These are phyloP conservation scores for Phalloptychus januarius DNA, from an alignment of 2,797 vertebrate species.

Conservation along the genomic window DNA sequence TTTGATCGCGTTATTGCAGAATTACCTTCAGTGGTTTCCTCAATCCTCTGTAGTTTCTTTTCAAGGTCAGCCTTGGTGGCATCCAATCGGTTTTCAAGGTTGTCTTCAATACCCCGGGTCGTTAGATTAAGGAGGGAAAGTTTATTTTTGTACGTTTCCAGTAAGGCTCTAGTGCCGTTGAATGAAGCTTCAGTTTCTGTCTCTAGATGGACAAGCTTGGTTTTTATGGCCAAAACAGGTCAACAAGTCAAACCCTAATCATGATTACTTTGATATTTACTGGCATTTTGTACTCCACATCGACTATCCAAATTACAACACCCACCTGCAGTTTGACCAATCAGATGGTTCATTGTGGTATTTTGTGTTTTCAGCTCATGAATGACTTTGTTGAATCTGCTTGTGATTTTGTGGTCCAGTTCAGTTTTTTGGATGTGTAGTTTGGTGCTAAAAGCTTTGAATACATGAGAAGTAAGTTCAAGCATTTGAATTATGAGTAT, in stretches of 20 bases:
- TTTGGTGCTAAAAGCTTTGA: neutral
- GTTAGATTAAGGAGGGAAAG: neutral
- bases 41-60: neutral
- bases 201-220: neutral
- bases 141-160: neutral
- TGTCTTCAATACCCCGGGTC: neutral
- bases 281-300: neutral
- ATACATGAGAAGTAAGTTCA: neutral
- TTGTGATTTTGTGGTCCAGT: neutral
- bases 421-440: neutral
- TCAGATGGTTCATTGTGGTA: neutral
- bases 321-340: neutral
- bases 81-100: neutral
- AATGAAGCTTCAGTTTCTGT: neutral
- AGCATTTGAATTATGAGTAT: neutral
- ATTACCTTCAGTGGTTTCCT: neutral
- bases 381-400: neutral
- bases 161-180: neutral
- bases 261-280: neutral
- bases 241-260: neutral
- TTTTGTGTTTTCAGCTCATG: neutral
- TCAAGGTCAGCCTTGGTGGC: neutral
- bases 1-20: neutral
- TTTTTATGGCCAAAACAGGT: neutral
- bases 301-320: neutral